phyloP scores from a whole-genome alignment of 1,140 invertebrate genomes.

The Tribolium madens region DNA sequence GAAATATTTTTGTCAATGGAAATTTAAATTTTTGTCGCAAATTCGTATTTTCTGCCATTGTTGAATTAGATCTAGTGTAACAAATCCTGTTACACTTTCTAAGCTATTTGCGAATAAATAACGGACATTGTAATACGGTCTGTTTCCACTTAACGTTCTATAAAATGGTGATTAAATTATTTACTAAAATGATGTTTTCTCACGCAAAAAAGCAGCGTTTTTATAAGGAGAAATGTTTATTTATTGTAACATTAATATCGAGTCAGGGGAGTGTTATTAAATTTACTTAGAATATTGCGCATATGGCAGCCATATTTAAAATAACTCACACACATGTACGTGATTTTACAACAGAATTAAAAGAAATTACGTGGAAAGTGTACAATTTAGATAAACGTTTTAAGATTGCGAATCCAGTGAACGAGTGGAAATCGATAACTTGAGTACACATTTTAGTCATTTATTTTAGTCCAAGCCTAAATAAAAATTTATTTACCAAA shows the following conservation, averaged over 20 bases:
- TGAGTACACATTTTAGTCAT: background rate
- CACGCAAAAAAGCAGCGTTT: slow-evolving; percentile 4
- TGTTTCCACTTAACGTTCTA: slow-evolving; percentile 8
- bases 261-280: background rate
- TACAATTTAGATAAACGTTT: background rate
- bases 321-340: background rate
- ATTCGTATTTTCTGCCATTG: background rate
- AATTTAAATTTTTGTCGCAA: background rate
- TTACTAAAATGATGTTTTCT: slow-evolving; percentile 12
- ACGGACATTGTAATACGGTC: slow-evolving; percentile 25
- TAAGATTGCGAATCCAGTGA: background rate
- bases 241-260: background rate
- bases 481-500: background rate
- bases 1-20: background rate
- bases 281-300: background rate
- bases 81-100: slow-evolving; percentile 24
- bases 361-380: background rate
- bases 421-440: background rate
- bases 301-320: background rate
- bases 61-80: background rate
- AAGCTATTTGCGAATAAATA: slow-evolving; percentile 16
- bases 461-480: background rate
- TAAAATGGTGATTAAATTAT: slow-evolving; percentile 11
- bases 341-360: background rate
- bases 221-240: slow-evolving; percentile 9